phyloP scores from a whole-genome alignment of 1,140 invertebrate species.

The Diorhabda sublineata region DNA sequence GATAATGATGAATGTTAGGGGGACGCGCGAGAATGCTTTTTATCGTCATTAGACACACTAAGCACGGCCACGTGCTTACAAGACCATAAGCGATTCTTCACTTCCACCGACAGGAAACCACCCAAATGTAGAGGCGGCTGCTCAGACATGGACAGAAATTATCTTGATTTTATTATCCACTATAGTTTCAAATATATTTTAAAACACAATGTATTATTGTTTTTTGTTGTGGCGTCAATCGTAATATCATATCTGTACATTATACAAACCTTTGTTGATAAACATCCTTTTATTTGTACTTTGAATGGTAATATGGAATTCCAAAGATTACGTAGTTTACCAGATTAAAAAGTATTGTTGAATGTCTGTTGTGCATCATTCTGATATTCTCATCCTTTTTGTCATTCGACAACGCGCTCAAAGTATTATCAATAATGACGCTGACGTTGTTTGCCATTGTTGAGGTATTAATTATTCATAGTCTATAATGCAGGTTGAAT shows the following conservation, averaged over 20 bases:
- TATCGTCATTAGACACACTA: no score
- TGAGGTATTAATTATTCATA: neutral
- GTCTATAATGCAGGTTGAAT: no score
- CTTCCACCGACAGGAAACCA: no score
- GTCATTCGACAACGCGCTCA: neutral
- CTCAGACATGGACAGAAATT: no score
- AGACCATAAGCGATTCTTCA: no score
- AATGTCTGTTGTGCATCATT: neutral
- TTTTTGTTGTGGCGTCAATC: neutral
- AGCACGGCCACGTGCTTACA: no score
- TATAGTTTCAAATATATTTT: no score
- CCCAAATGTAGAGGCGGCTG: no score
- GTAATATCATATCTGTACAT: conserved; percentile 2
- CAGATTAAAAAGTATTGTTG: neutral
- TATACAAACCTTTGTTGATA: conserved; percentile 1
- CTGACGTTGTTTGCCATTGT: neutral
- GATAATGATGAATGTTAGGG: no score
- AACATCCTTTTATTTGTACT: conserved; percentile 3
- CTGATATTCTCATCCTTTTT: neutral
- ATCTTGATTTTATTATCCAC: no score
- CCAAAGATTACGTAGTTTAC: conserved; percentile 1
- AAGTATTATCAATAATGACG: neutral
- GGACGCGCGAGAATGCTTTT: no score
- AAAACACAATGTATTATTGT: no score
- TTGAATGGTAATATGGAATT: neutral